A percentile compares a stretch with the other conserved stretches of the same genome.
These are phyloP conservation scores for Cerastis leucographa DNA, from an alignment of 2,888 invertebrate species.

Conservation along the genomic window DNA sequence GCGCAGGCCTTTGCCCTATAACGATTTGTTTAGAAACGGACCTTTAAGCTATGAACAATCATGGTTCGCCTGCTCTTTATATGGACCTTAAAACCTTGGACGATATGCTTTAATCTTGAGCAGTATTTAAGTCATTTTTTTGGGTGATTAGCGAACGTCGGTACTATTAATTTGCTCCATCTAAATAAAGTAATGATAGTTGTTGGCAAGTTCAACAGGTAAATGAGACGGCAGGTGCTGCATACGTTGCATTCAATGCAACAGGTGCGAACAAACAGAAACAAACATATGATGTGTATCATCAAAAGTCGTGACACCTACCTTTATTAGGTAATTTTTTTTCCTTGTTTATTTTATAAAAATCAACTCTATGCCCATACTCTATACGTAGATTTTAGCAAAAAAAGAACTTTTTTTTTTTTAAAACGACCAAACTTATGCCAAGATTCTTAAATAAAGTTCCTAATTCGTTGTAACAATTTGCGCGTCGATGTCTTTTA, in stretches of 20 bases:
- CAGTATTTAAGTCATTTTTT: slow-evolving; percentile 42
- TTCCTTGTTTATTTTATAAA: not conserved
- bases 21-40: slow-evolving; percentile 56
- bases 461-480: not conserved
- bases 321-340: not conserved
- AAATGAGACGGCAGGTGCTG: not conserved
- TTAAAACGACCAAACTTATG: not conserved
- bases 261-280: not conserved
- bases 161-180: not conserved
- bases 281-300: not conserved
- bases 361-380: not conserved
- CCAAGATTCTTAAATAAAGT: not conserved
- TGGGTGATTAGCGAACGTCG: slow-evolving; percentile 38
- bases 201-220: not conserved
- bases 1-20: slow-evolving; percentile 58
- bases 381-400: not conserved
- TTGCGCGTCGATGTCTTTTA: slow-evolving; percentile 15
- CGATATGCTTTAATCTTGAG: slow-evolving; percentile 43
- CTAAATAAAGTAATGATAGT: not conserved
- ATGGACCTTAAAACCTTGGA: slow-evolving; percentile 55
- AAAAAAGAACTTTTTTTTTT: not conserved
- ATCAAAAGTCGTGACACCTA: not conserved
- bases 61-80: slow-evolving; percentile 47
- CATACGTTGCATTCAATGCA: not conserved
- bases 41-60: slow-evolving; percentile 56